These are phyloP conservation scores for Tricholauxania praeusta DNA, from an alignment of 2,888 invertebrate genomes.

Conservation along the genomic window DNA sequence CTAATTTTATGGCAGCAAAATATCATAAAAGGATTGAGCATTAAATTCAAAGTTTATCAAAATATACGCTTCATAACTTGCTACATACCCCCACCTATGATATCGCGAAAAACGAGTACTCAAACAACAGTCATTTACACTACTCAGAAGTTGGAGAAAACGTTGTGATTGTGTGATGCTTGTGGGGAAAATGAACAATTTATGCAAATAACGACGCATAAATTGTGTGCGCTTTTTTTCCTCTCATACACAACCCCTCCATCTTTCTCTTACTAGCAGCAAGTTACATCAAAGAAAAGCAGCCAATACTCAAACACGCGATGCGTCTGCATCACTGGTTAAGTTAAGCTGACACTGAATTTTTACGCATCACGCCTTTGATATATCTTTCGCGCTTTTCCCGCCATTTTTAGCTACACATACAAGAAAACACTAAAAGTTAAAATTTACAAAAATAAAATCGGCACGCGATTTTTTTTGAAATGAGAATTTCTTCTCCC, in stretches of 20 bases:
- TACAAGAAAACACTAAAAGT: neutral
- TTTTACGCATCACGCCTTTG: conserved; percentile 36
- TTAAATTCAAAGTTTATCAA: conserved; percentile 18
- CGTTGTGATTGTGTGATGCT: neutral
- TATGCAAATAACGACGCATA: conserved; percentile 35
- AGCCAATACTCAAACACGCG: neutral
- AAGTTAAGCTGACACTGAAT: conserved; percentile 33
- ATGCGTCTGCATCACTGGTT: conserved; percentile 16
- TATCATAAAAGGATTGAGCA: conserved; percentile 27
- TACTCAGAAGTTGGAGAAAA: too few species aligned
- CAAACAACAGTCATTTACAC: too few species aligned
- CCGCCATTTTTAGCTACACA: neutral
- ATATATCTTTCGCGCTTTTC: conserved; percentile 27
- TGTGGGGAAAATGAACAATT: conserved; percentile 18
- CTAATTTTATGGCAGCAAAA: conserved; percentile 22
- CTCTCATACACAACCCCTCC: neutral
- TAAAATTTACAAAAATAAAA: neutral
- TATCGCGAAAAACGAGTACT: too few species aligned
- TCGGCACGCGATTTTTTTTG: neutral
- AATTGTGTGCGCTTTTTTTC: conserved; percentile 22
- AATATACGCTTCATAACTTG: conserved; percentile 10
- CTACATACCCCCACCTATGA: too few species aligned
- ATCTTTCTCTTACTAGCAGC: neutral
- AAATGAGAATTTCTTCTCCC: neutral
- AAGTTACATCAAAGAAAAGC: conserved; percentile 25